These are phyloP conservation scores for Spodoptera frugiperda DNA, from an alignment of 1,140 invertebrate species.

Conservation along the genomic window DNA sequence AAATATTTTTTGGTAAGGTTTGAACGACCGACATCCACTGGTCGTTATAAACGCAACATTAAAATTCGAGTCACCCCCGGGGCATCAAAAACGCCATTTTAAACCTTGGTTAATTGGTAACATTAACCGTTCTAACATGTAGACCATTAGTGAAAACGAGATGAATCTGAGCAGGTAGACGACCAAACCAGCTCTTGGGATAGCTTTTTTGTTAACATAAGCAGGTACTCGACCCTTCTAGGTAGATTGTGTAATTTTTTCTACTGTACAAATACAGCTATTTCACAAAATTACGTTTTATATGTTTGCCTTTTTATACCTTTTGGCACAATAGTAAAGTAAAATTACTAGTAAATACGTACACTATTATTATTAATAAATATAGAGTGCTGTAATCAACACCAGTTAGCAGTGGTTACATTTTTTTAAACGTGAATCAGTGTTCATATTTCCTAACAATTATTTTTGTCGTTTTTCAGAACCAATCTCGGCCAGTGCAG, in stretches of 20 bases:
- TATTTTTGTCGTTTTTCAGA: slow-evolving; percentile 70
- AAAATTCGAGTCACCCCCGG: slow-evolving; percentile 75
- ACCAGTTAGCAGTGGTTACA: no score
- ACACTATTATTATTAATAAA: no score
- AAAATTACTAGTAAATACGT: not conserved
- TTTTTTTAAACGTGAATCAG: no score
- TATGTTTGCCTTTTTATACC: not conserved
- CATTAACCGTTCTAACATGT: slow-evolving; percentile 75
- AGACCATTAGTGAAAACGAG: slow-evolving; percentile 72
- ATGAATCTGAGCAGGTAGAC: slow-evolving; percentile 77
- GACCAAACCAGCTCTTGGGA: slow-evolving; percentile 62
- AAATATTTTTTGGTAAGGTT: slow-evolving; percentile 71
- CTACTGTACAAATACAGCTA: slow-evolving; percentile 55
- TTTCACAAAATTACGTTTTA: slow-evolving; percentile 48
- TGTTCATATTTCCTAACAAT: not conserved
- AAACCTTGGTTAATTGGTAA: slow-evolving; percentile 78
- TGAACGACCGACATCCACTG: slow-evolving; percentile 49
- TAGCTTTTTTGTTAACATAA: slow-evolving; percentile 71
- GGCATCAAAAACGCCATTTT: slow-evolving; percentile 71
- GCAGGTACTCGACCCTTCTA: slow-evolving; percentile 77
- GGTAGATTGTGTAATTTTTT: slow-evolving; percentile 70
- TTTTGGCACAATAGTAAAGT: slow-evolving; percentile 33
- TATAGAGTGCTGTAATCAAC: no score
- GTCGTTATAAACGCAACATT: slow-evolving; percentile 65
- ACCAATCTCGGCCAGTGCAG: slow-evolving; percentile 84